A percentile compares a stretch with the other conserved stretches of the same genome.
phyloP scores from a whole-genome alignment of 2,888 invertebrate species.

The Lycia hirtaria region DNA sequence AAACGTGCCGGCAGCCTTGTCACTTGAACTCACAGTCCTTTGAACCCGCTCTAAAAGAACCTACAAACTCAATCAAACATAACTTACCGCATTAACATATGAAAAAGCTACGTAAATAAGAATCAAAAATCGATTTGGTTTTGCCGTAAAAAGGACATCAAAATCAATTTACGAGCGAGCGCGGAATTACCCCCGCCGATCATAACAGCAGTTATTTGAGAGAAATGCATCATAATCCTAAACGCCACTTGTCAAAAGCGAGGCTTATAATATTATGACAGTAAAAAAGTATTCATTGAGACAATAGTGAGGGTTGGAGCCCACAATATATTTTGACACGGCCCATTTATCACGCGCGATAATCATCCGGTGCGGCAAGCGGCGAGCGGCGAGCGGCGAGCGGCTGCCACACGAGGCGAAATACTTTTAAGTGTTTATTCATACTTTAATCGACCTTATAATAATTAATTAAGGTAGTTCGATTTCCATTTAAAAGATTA shows the following conservation, averaged over 20 bases:
- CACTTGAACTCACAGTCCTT: slow-evolving; percentile 20
- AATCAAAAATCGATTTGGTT: slow-evolving; percentile 75
- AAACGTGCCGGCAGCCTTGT: slow-evolving; percentile 54
- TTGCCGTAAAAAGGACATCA: slow-evolving; percentile 75
- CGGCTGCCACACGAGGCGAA: slow-evolving; percentile 67
- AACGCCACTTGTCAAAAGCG: slow-evolving; percentile 77
- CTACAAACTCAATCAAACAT: slow-evolving; percentile 48
- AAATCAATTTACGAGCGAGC: slow-evolving; percentile 77
- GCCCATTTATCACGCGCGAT: slow-evolving; percentile 82
- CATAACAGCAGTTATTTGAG: slow-evolving; percentile 48
- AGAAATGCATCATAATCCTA: slow-evolving; percentile 73
- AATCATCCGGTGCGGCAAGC: too few species aligned
- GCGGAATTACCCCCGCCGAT: slow-evolving; percentile 59
- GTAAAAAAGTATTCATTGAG: slow-evolving; percentile 84
- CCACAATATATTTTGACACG: slow-evolving; percentile 81
- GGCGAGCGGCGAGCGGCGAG: too few species aligned
- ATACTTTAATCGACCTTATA: slow-evolving; percentile 56
- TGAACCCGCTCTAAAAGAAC: slow-evolving; percentile 16
- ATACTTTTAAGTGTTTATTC: slow-evolving; percentile 72
- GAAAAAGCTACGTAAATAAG: slow-evolving; percentile 73
- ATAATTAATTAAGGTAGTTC: slow-evolving; percentile 56
- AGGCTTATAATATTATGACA: slow-evolving; percentile 77
- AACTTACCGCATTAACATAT: slow-evolving; percentile 76
- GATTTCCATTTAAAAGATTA: too few species aligned
- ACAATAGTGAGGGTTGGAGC: slow-evolving; percentile 79